phyloP scores from a whole-genome alignment of 2,113 vertebrate species.

The Phylloscopus trochiloides region DNA sequence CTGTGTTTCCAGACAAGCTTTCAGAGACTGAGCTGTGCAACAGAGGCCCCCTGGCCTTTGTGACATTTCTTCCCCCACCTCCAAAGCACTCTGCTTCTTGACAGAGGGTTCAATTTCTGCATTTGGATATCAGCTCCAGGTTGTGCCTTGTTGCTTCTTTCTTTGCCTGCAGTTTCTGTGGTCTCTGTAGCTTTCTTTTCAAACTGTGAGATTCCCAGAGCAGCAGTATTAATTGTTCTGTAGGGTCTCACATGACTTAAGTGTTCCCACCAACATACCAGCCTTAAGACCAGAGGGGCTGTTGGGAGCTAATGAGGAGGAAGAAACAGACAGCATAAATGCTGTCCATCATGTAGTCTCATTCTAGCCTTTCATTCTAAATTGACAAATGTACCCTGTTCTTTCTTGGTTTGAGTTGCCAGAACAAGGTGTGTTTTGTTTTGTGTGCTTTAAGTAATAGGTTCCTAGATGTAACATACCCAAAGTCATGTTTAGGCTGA shows the following conservation, averaged over 20 bases:
- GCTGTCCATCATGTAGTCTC: background rate
- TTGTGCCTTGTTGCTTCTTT: background rate
- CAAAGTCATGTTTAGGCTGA: background rate
- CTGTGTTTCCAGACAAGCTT: background rate
- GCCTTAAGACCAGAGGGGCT: background rate
- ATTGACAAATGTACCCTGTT: background rate
- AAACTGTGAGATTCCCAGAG: background rate
- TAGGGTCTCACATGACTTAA: background rate
- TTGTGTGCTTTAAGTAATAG: background rate
- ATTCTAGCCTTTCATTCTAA: background rate
- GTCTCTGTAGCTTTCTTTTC: background rate
- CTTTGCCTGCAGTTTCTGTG: background rate
- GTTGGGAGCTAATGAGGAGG: rapidly evolving
- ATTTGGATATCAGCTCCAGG: background rate
- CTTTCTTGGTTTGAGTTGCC: background rate
- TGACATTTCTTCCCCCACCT: background rate
- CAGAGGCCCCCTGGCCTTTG: background rate
- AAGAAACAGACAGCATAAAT: background rate
- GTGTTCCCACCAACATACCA: background rate
- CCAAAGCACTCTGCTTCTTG: background rate
- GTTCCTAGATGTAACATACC: background rate
- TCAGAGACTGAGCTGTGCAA: background rate
- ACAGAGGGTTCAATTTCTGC: background rate
- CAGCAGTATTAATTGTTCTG: background rate
- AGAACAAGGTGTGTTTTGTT: background rate